Evolutionary conservation across 2,888 invertebrate genomes (phyloP).

Genomic region (Troides aeacus): DNA sequence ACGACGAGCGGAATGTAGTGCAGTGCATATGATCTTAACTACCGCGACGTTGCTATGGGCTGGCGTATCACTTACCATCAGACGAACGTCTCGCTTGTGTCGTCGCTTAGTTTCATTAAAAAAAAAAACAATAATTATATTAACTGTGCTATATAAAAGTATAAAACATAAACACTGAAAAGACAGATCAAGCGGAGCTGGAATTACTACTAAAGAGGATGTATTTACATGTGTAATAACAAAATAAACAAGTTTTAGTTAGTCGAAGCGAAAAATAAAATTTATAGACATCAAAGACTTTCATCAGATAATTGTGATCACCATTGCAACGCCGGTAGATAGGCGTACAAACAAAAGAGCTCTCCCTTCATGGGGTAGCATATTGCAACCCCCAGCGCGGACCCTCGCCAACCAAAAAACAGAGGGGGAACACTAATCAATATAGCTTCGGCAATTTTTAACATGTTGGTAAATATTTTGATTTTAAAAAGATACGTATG

Average conservation of each 20-base stretch:
- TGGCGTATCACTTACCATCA: no score
- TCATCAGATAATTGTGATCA: slow-evolving; percentile 31
- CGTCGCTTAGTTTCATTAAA: no score
- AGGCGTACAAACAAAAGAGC: slow-evolving; percentile 32
- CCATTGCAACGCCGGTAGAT: slow-evolving; percentile 27
- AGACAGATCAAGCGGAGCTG: no score
- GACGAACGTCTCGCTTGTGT: no score
- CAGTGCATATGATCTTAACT: no score
- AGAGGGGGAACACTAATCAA: slow-evolving; percentile 64
- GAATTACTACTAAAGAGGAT: no score
- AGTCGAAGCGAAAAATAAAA: slow-evolving; percentile 24
- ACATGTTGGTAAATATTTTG: slow-evolving; percentile 49
- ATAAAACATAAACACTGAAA: no score
- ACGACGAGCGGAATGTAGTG: no score
- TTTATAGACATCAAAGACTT: slow-evolving; percentile 32
- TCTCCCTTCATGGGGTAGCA: slow-evolving; percentile 41
- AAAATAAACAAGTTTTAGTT: background rate
- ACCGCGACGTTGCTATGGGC: no score
- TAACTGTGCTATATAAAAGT: no score
- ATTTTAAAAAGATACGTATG: slow-evolving; percentile 14
- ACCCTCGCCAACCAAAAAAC: slow-evolving; percentile 44
- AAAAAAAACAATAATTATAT: no score
- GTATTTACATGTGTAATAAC: no score
- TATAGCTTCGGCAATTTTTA: slow-evolving; percentile 70
- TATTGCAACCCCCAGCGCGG: slow-evolving; percentile 45